Conservation (phyloP, 2,797 vertebrate genomes). For the Acipenser ruthenus region DNA sequence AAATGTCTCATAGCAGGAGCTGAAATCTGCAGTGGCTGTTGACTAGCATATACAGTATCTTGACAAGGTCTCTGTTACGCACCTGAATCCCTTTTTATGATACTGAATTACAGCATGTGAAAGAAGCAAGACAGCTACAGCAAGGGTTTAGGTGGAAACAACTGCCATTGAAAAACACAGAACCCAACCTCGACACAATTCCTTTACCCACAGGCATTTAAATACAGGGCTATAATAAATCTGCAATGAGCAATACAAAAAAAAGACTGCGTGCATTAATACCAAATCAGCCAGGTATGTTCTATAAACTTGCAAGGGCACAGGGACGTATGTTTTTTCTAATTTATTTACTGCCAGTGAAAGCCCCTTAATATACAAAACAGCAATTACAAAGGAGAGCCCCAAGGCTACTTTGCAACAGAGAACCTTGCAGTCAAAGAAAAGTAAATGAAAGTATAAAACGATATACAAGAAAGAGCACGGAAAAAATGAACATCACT, state of each 20-base stretch:
- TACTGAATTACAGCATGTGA: conserved; percentile 6
- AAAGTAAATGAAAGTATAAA: conserved; percentile 8
- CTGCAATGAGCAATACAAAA: not conserved
- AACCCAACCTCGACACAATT: not conserved
- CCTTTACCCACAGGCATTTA: not conserved
- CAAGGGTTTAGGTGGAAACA: not conserved
- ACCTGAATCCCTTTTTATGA: not conserved
- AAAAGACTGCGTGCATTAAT: too few relatives aligned
- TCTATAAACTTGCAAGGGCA: not conserved
- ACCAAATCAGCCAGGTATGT: too few relatives aligned
- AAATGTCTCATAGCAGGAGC: not conserved
- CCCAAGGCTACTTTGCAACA: not conserved
- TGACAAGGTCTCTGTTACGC: not conserved
- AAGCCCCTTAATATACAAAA: conserved; percentile 1
- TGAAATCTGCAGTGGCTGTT: not conserved
- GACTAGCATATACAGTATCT: not conserved
- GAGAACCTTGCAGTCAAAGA: not conserved
- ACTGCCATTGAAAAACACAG: not conserved
- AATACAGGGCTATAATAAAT: not conserved
- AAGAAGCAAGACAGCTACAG: not conserved
- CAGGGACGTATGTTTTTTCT: not conserved
- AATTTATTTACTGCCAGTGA: not conserved
- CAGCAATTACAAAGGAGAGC: not conserved
- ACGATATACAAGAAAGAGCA: conserved; percentile 5
- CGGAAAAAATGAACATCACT: conserved; percentile 11